Conservation (phyloP, 2,113 vertebrate species). For the Rhinoderma darwinii region DNA sequence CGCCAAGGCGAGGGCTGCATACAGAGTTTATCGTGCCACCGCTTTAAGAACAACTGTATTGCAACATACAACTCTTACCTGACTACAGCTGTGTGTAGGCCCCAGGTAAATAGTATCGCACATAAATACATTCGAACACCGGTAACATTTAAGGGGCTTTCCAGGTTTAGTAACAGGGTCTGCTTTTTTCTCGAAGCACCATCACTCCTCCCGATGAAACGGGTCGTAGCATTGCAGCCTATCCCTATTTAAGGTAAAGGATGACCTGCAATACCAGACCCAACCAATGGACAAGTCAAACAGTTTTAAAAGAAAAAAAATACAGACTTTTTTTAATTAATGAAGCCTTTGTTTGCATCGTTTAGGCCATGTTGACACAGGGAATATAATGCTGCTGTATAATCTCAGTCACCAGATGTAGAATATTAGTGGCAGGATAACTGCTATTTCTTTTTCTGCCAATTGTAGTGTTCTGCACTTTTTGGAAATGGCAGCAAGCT, state of each 20-base stretch:
- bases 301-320: background rate
- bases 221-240: too few relatives aligned
- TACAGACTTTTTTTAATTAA: background rate
- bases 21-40: too few relatives aligned
- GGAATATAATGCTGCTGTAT: background rate
- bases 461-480: background rate
- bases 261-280: background rate
- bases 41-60: too few relatives aligned
- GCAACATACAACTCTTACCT: background rate
- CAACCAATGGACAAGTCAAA: background rate
- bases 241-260: too few relatives aligned
- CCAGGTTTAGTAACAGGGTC: background rate
- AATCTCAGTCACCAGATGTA: background rate
- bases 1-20: too few relatives aligned
- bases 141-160: background rate
- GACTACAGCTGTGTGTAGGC: background rate
- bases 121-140: background rate
- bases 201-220: too few relatives aligned
- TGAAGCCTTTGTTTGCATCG: background rate
- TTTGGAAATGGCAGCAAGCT: background rate
- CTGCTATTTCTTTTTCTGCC: too few relatives aligned
- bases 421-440: background rate
- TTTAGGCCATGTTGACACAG: background rate
- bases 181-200: background rate
- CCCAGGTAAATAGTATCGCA: too few relatives aligned